Conservation (phyloP, 2,113 vertebrate species). For the Phocoena phocoena region DNA sequence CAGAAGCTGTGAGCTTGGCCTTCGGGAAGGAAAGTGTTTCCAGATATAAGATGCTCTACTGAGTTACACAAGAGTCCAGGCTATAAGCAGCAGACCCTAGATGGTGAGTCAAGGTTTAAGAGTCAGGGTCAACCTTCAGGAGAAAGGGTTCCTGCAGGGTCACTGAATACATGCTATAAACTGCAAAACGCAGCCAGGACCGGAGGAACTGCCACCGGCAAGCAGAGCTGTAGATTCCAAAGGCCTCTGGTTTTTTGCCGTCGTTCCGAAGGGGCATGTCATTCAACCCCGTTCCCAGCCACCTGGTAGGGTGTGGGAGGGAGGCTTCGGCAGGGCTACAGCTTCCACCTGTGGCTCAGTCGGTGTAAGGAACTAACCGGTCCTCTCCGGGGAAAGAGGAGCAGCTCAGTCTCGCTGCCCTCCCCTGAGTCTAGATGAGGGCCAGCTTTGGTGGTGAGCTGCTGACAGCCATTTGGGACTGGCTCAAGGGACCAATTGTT, state of each 20-base stretch:
- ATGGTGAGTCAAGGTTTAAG: slow-evolving; percentile 25
- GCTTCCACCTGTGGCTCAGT: background rate
- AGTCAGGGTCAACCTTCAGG: slow-evolving; percentile 62
- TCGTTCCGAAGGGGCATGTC: background rate
- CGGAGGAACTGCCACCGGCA: background rate
- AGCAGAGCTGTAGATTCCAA: background rate
- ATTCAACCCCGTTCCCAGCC: slow-evolving; percentile 1
- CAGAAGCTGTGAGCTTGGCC: background rate
- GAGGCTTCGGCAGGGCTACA: background rate
- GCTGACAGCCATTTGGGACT: background rate
- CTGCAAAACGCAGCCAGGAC: slow-evolving; percentile 1
- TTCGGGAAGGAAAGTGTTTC: background rate
- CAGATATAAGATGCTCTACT: background rate
- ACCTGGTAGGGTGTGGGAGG: background rate
- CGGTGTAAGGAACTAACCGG: background rate
- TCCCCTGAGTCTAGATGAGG: background rate
- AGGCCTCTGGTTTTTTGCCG: background rate
- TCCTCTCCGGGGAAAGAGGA: background rate
- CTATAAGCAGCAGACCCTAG: background rate
- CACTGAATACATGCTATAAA: slow-evolving; percentile 68
- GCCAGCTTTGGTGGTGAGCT: background rate
- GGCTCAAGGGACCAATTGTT: background rate
- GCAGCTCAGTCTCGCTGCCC: background rate
- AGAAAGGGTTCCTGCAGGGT: slow-evolving; percentile 58
- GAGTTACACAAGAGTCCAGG: background rate